phyloP scores from a whole-genome alignment of 2,797 vertebrate species.

The Neopelma chrysocephalum region DNA sequence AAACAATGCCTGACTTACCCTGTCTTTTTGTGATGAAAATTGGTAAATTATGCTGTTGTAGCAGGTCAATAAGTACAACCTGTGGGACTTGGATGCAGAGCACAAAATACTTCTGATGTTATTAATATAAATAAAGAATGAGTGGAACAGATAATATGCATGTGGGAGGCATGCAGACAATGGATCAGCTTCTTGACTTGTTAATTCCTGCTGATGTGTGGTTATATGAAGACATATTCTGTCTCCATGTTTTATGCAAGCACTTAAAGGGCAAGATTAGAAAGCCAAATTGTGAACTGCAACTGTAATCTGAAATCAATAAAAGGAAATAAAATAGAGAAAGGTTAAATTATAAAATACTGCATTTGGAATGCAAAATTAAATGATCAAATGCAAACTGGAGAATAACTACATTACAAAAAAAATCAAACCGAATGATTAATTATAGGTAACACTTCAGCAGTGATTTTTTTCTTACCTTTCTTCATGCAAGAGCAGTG shows the following conservation, averaged over 20 bases:
- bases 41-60: not conserved
- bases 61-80: not conserved
- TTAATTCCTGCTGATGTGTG: not conserved
- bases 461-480: not conserved
- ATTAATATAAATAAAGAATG: not conserved
- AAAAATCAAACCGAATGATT: not conserved
- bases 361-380: not conserved
- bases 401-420: not conserved
- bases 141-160: not conserved
- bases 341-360: not conserved
- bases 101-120: not conserved
- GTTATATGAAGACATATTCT: not conserved
- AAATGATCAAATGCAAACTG: not conserved
- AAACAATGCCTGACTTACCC: not conserved
- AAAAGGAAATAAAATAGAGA: not conserved
- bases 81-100: not conserved
- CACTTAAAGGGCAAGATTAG: not conserved
- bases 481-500: not conserved
- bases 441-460: not conserved
- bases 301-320: not conserved
- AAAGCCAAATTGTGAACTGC: not conserved
- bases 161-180: not conserved
- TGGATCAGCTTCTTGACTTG: not conserved
- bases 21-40: not conserved
- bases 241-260: not conserved